Conservation (phyloP, 2,888 invertebrate genomes). For the Petrolisthes manimaculis region DNA sequence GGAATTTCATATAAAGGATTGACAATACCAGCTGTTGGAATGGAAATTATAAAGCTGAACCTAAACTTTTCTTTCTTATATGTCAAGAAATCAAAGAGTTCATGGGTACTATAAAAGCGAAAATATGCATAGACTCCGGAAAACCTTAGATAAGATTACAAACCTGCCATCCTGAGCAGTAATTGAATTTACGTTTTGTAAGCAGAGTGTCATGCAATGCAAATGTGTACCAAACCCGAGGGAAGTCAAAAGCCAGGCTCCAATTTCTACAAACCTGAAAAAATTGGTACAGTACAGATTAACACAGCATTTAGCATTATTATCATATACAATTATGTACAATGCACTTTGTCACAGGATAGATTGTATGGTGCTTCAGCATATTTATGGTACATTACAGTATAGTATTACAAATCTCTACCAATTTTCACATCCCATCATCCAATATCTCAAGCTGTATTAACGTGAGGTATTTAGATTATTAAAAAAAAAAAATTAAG, state of each 20-base stretch:
- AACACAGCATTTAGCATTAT: neutral
- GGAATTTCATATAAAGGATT: no score
- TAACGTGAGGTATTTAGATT: no score
- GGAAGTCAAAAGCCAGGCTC: slow-evolving; percentile 77
- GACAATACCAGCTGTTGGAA: no score
- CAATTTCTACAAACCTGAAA: slow-evolving; percentile 67
- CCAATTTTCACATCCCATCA: no score
- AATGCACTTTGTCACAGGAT: neutral
- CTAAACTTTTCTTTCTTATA: neutral
- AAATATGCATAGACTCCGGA: neutral
- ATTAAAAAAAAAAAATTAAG: neutral
- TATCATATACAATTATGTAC: neutral
- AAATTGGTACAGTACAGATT: neutral
- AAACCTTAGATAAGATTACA: slow-evolving; percentile 17
- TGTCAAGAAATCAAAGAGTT: neutral
- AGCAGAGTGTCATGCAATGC: slow-evolving; percentile 80
- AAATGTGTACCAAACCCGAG: slow-evolving; percentile 82
- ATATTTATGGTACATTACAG: no score
- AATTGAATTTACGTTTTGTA: slow-evolving; percentile 82
- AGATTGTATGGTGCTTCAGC: no score
- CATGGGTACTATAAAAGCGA: neutral
- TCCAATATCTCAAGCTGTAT: no score
- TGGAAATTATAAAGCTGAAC: no score
- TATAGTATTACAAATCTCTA: no score
- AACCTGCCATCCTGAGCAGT: slow-evolving; percentile 85